Evolutionary conservation across 2,888 invertebrate genomes (phyloP), one percentile per base, ranked within the genome.

Genomic region (Nudaria mundana): DNA sequence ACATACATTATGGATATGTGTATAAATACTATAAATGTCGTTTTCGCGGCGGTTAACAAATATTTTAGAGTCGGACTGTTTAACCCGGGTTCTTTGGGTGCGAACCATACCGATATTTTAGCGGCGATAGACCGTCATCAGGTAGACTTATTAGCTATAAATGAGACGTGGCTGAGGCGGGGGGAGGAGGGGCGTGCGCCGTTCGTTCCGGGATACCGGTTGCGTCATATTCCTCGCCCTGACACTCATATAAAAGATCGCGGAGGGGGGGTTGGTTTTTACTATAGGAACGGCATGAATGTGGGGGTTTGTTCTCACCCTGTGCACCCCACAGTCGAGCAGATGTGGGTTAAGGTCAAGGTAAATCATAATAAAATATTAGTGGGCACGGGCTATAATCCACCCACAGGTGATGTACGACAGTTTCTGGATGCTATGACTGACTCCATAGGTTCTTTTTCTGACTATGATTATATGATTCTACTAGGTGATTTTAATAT

Each of bases 401-500:
- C 34, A 1, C 26, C 26, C 0, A 10, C 10, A 8, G 11, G 18
- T 1, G 18, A 26, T n/a, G 8, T 10, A 1, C 6, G 18, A 3
- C 2, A 6, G 3, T 34, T 34, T 13, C 5, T 34, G 0, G 11
- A 34, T 18, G 25, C 25, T 0, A 2, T 34, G n/a, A 26, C 14
- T 2, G 25, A 26, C 3, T 18, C 34, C 1, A 26, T 34, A 11
- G 14, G 11, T 8, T 12, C 26, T 3, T 6, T 34, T 8, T 15
- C 34, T 1, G 5, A 16, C 3, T 26, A 16, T 7, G 25, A 34
- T 2, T 18, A 8, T 12, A 1, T 26, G 1, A 8, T 34, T 11
- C 3, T 34, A 4, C n/a, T 26, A 1, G 33, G 33, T 1, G 33
- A 34, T 25, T 34, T 34, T 25, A 34, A 34, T 14, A 16, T 25